Evolutionary conservation across 1,140 invertebrate genomes (phyloP).

Genomic region (Drosophila melanica): DNA sequence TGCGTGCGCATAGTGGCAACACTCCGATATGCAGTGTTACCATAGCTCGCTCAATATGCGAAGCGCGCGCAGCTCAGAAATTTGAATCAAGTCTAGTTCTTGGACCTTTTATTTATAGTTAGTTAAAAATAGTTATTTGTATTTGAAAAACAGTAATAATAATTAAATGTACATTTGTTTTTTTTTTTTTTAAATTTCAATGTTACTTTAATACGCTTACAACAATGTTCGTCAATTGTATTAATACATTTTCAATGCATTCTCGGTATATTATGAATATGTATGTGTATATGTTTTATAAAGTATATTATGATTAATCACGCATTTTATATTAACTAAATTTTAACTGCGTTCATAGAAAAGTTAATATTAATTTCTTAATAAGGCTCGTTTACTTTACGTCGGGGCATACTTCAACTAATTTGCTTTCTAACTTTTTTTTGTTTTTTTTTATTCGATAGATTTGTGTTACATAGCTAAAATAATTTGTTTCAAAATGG

Average conservation of each 20-base stretch:
- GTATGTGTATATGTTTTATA: slow-evolving; percentile 52
- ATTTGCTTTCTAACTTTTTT: slow-evolving; percentile 44
- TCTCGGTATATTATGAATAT: slow-evolving; percentile 57
- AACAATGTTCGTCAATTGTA: slow-evolving; percentile 51
- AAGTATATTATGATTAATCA: slow-evolving; percentile 52
- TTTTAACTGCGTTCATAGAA: slow-evolving; percentile 68
- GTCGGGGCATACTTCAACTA: slow-evolving; percentile 46
- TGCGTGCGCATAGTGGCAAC: slow-evolving; percentile 53
- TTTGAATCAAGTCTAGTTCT: slow-evolving; percentile 19
- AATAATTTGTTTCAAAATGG: slow-evolving; percentile 53
- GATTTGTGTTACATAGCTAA: slow-evolving; percentile 36
- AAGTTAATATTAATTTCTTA: slow-evolving; percentile 75
- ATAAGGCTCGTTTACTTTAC: slow-evolving; percentile 73
- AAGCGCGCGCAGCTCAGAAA: background rate
- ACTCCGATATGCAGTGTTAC: slow-evolving; percentile 23
- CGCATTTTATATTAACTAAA: slow-evolving; percentile 65
- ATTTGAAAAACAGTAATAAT: slow-evolving; percentile 75
- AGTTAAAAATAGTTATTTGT: slow-evolving; percentile 42
- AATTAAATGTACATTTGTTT: slow-evolving; percentile 71
- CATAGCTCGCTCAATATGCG: background rate
- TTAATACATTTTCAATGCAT: slow-evolving; percentile 78
- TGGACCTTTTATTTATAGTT: slow-evolving; percentile 33
- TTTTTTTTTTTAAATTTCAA: slow-evolving; percentile 52
- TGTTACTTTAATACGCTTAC: slow-evolving; percentile 41
- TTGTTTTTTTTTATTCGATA: slow-evolving; percentile 61